A percentile compares a stretch with the other conserved stretches of the same genome.
Conservation (phyloP, 2,797 vertebrate species). For the Gymnodraco acuticeps region DNA sequence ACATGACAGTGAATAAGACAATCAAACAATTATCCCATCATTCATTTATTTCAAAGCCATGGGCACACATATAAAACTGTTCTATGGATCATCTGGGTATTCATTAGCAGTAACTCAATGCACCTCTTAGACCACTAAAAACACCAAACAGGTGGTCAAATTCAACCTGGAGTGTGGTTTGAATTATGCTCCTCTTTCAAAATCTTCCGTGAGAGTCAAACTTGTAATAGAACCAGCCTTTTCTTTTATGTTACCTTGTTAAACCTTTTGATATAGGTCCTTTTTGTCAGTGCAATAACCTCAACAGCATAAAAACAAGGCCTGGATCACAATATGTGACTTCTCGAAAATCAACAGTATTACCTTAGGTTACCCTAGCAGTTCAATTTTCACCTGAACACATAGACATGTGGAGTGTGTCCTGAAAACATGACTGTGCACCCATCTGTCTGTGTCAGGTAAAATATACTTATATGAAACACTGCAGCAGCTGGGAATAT, state of each 20-base stretch:
- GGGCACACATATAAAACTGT: neutral
- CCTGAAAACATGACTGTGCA: slow-evolving; percentile 8
- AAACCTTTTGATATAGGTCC: neutral
- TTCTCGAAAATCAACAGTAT: neutral
- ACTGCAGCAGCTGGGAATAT: neutral
- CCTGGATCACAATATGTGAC: neutral
- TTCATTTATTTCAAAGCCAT: neutral
- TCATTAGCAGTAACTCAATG: neutral
- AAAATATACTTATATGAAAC: neutral
- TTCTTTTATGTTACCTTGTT: neutral
- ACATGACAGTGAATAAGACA: neutral
- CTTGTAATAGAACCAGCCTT: neutral
- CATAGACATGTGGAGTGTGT: neutral
- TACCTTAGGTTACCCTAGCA: neutral
- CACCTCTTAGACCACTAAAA: neutral
- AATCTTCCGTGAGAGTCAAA: neutral
- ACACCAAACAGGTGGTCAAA: neutral
- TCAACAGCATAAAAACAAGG: neutral
- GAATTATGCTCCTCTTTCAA: slow-evolving; percentile 2
- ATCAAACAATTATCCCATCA: slow-evolving; percentile 1
- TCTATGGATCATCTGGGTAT: neutral
- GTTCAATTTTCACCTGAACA: slow-evolving; percentile 2
- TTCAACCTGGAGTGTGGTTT: neutral
- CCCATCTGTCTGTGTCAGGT: slow-evolving; percentile 2
- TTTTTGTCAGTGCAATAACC: neutral